Evolutionary conservation across 2,113 vertebrate genomes (phyloP).

Genomic region (Helogale parvula): DNA sequence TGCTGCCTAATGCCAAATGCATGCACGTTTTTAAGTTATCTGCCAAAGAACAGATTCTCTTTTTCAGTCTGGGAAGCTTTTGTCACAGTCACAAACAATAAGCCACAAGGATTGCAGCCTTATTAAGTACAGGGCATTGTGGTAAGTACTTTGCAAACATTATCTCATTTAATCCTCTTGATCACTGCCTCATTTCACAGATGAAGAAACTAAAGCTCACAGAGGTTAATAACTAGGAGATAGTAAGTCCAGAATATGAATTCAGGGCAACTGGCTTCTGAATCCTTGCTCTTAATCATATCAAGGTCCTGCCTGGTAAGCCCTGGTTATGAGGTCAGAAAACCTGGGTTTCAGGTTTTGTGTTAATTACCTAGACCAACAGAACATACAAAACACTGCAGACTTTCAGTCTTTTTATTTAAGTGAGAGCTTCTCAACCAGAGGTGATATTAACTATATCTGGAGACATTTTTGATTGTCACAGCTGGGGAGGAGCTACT

Average conservation of each 20-base stretch:
- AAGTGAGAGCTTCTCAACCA: neutral
- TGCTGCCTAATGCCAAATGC: neutral
- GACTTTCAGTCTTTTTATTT: neutral
- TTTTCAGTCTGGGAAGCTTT: neutral
- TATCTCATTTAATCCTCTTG: neutral
- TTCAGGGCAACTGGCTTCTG: neutral
- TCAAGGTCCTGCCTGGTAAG: neutral
- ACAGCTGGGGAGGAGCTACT: neutral
- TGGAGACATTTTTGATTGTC: neutral
- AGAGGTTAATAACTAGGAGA: neutral
- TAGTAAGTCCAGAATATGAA: neutral
- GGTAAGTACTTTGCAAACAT: neutral
- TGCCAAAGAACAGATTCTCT: neutral
- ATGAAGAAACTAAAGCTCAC: neutral
- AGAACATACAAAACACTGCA: neutral
- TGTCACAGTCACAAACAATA: constrained; percentile 9
- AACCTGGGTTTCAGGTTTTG: neutral
- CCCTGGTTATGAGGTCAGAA: neutral
- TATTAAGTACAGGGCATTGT: neutral
- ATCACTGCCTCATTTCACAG: neutral
- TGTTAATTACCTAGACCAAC: neutral
- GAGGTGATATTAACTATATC: neutral
- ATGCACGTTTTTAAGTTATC: neutral
- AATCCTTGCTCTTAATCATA: neutral
- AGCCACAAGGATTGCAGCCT: neutral